A percentile compares a stretch with the other conserved stretches of the same genome.
These are phyloP conservation scores for Diabrotica balteata DNA, from an alignment of 2,888 invertebrate genomes.

Conservation along the genomic window DNA sequence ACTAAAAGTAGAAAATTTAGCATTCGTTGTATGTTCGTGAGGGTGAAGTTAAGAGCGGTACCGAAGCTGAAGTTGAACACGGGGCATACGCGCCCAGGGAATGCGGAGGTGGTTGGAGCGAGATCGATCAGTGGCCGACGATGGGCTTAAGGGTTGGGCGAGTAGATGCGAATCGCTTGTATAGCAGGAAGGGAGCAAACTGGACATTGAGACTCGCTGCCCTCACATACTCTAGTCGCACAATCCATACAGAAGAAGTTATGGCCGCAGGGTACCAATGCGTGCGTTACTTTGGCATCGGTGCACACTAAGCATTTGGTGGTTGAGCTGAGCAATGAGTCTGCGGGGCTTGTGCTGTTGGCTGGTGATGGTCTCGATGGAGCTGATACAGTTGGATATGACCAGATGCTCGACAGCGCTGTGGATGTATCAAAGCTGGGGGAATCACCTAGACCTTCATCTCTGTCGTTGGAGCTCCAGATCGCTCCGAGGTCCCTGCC, in stretches of 20 bases:
- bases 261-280: conserved; percentile 93
- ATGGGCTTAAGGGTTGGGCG: conserved; percentile 60
- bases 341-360: conserved; percentile 67
- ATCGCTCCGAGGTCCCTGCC: conserved; percentile 80
- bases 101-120: conserved; percentile 56
- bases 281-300: conserved; percentile 88
- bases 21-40: conserved; percentile 55
- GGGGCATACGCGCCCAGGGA: conserved; percentile 57
- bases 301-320: conserved; percentile 82
- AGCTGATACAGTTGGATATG: conserved; percentile 69
- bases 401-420: conserved; percentile 69
- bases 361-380: conserved; percentile 77
- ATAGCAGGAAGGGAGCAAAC: conserved; percentile 85
- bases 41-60: conserved; percentile 47
- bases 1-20: conserved; percentile 45
- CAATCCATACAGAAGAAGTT: conserved; percentile 95
- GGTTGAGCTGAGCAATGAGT: conserved; percentile 68
- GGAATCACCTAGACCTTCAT: conserved; percentile 87
- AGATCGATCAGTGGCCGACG: conserved; percentile 52
- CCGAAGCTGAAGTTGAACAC: conserved; percentile 41
- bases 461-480: conserved; percentile 83
- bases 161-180: conserved; percentile 89
- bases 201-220: conserved; percentile 74
- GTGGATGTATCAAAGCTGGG: conserved; percentile 84
- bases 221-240: conserved; percentile 75